Base-by-base conservation (phyloP, 2,888 invertebrate genomes). In the Campaea margaritaria region DNA sequence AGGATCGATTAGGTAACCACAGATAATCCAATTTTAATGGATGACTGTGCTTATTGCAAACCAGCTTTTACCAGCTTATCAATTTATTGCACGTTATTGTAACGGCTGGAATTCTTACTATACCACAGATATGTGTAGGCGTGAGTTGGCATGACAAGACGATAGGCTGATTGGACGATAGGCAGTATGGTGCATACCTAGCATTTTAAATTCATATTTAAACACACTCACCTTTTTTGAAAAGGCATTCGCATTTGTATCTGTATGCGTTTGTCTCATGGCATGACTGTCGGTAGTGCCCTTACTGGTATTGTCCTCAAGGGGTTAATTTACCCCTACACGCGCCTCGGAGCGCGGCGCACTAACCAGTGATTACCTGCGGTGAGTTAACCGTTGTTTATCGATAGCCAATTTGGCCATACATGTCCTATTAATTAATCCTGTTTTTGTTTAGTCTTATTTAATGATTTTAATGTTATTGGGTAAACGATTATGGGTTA, bases 341-440 rank as follows among this genome's bases (percentile, higher is more conserved):
- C 34, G 39, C 45, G 46, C 41, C 15, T 46, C 27, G 31, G 14
- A 16, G 53, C 49, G 46, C 34, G 42, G 39, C 36, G 50, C 55
- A 51, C 50, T 55, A 38, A 46, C 46, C 27, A 38, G 54, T 54
- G 50, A 59, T 59, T 54, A 50, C 28, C 14, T 42, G 42, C 38
- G 43, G 1, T 16, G 46, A 42, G 43, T 45, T 45, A 27, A 16
- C 38, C 28, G 28, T 15, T 49, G 57, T 36, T 48, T 21, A 28
- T 31, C 41, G 49, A 41, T 28, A 21, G 12, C 21, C 48, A 49
- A 51, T 51, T 51, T 43, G 16, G n/a, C 41, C 12, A 39, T 10
- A 13, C 27, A 7, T 49, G 49, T 39, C 10, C 10, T 1, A 31
- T 28, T 39, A 49, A 28, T 13, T 48, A 21, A 39, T 21, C 31